Evolutionary conservation across 1,140 invertebrate species (phyloP).

Genomic region (Philaenus spumarius): DNA sequence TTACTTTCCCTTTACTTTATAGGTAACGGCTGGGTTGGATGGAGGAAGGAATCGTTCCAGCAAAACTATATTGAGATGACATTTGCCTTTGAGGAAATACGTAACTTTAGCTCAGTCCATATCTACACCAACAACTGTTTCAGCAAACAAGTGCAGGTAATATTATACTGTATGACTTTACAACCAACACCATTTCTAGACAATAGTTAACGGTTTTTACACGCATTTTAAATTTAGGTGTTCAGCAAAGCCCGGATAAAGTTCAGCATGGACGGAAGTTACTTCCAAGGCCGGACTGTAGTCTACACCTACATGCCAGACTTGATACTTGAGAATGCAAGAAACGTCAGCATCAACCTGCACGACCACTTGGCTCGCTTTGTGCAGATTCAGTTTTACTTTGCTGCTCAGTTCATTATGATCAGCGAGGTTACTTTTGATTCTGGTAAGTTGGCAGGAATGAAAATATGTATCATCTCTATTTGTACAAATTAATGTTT

Average conservation of each 20-base stretch:
- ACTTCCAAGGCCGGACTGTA: slow-evolving; percentile 50
- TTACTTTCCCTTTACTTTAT: neutral
- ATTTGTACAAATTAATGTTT: no score
- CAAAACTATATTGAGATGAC: slow-evolving; percentile 55
- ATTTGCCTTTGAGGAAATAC: slow-evolving; percentile 66
- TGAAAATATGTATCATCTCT: no score
- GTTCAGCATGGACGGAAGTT: slow-evolving; percentile 59
- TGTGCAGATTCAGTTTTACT: slow-evolving; percentile 64
- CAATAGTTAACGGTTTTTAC: neutral
- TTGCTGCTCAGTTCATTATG: slow-evolving; percentile 69
- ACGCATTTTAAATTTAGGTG: slow-evolving; percentile 46
- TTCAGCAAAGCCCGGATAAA: slow-evolving; percentile 60
- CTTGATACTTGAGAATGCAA: slow-evolving; percentile 57
- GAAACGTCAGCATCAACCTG: slow-evolving; percentile 65
- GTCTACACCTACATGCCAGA: slow-evolving; percentile 67
- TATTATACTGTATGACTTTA: no score
- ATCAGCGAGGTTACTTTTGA: slow-evolving; percentile 69
- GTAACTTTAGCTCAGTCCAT: slow-evolving; percentile 67
- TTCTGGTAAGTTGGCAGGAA: slow-evolving; percentile 45
- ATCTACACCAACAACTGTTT: slow-evolving; percentile 64
- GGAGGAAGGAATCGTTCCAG: slow-evolving; percentile 60
- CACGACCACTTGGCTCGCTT: slow-evolving; percentile 52
- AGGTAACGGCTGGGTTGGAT: slow-evolving; percentile 79
- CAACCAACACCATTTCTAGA: no score
- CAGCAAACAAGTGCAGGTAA: slow-evolving; percentile 59